These are phyloP conservation scores for Myotis yumanensis DNA, from an alignment of 2,113 vertebrate species.

Conservation along the genomic window DNA sequence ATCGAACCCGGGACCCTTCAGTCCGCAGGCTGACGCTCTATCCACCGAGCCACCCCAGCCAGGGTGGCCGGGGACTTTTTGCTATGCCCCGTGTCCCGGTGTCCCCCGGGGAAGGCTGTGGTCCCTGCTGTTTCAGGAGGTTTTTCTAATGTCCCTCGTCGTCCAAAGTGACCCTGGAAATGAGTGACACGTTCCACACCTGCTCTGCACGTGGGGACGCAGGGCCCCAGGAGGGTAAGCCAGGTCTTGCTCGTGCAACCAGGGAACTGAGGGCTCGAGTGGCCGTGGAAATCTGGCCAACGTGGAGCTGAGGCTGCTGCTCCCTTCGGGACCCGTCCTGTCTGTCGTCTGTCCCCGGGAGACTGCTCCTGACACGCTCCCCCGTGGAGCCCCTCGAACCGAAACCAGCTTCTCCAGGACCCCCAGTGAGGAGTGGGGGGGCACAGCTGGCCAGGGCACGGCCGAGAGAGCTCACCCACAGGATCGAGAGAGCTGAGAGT, in stretches of 20 bases:
- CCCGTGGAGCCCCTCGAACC: not conserved
- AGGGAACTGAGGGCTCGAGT: not conserved
- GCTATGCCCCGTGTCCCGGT: not conserved
- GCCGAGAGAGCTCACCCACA: not conserved
- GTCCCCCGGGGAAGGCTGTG: not conserved
- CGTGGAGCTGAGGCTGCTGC: slow-evolving; percentile 62
- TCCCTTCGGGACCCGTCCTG: slow-evolving; percentile 32
- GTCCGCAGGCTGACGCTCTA: no score
- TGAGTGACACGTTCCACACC: slow-evolving; percentile 58
- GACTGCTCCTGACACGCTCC: not conserved
- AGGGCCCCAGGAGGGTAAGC: slow-evolving; percentile 25
- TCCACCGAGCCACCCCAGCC: no score
- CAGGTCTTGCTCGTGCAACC: not conserved
- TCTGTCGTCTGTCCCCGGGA: slow-evolving; percentile 1
- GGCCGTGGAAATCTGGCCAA: slow-evolving; percentile 45
- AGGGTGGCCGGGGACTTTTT: no score
- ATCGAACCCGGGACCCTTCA: no score
- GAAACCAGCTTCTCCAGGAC: not conserved
- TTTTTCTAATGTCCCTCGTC: not conserved
- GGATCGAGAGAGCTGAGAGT: not conserved
- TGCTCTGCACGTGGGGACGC: slow-evolving; percentile 47
- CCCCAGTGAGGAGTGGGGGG: not conserved
- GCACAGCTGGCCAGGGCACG: not conserved
- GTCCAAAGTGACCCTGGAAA: not conserved
- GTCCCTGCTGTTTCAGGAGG: not conserved